Evolutionary conservation across 1,140 invertebrate genomes (phyloP).

Genomic region (Heliothis subflexa): DNA sequence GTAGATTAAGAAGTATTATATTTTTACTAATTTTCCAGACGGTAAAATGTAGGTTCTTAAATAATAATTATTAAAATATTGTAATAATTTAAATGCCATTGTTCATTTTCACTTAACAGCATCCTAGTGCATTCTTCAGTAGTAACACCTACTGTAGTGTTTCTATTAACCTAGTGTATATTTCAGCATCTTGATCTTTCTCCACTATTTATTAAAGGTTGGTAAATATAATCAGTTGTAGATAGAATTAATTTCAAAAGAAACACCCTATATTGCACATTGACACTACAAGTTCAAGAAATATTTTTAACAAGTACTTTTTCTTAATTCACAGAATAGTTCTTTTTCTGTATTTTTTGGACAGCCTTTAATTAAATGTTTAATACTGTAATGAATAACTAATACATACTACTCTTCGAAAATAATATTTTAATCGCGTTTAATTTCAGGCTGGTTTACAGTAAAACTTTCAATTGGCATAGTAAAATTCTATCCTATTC

Average conservation of each 20-base stretch:
- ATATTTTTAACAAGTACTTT: background rate
- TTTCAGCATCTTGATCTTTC: slow-evolving; percentile 37
- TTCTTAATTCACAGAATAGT: background rate
- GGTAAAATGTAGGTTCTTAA: slow-evolving; percentile 17
- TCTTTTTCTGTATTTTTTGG: slow-evolving; percentile 5
- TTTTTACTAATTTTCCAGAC: slow-evolving; percentile 35
- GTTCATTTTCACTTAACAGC: slow-evolving; percentile 44
- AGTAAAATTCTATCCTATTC: slow-evolving; percentile 20
- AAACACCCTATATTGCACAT: slow-evolving; percentile 3
- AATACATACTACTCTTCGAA: background rate
- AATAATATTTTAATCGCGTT: background rate
- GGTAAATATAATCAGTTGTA: slow-evolving; percentile 26
- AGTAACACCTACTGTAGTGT: slow-evolving; percentile 44
- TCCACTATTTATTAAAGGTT: slow-evolving; percentile 30
- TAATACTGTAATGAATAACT: background rate
- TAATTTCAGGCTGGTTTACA: slow-evolving; percentile 26
- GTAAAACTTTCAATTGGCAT: slow-evolving; percentile 24
- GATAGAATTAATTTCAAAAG: slow-evolving; percentile 8
- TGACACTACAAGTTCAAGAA: background rate
- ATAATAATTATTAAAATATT: slow-evolving; percentile 21
- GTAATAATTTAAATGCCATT: slow-evolving; percentile 6
- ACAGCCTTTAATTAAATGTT: slow-evolving; percentile 13
- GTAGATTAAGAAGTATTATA: slow-evolving; percentile 30
- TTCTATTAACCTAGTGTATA: slow-evolving; percentile 42
- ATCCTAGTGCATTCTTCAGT: slow-evolving; percentile 45